Base-by-base conservation (phyloP, 2,113 vertebrate species). In the Psilopsiagon aymara region DNA sequence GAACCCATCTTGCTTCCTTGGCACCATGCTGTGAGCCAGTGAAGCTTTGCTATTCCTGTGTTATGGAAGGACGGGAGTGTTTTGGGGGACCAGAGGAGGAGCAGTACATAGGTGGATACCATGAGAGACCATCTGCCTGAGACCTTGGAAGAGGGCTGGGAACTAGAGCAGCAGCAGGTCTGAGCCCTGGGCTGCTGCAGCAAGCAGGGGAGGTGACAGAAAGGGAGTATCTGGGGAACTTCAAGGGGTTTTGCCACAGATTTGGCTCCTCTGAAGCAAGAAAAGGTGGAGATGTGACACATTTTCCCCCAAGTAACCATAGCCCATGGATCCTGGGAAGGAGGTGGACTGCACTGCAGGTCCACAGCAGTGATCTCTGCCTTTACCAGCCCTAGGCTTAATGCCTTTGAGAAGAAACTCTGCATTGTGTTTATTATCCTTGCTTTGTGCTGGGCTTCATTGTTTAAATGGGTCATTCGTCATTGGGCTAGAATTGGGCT, bases 21-120 rank as follows among this genome's bases (percentile, higher is more conserved):
- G 17, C 6, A 1, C 82, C 0, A 0, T n/a, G 41, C 57, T 46
- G 29, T 5, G 4, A 68, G 46, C 0, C 0, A 1, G 3, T 43
- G 43, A 86, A 82, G 69, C n/a, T 70, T 74, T 88, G 44, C n/a
- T 86, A 63, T 70, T 90, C 11, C 9, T 3, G 5, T 74, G 21
- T 70, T 69, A 73, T 7, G 28, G 41, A 69, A 73, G 19, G 35
- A 84, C 17, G 9, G 25, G 28, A 49, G 23, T 84, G 41, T 46
- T 59, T 86, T 17, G 5, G 21, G 11, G 28, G 23, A 7, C 6
- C 6, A 12, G 4, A 55, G 14, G 17, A 73, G 41, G 13, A 51
- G 47, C 24, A n/a, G 29, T 46, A 35, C 1, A 11, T 16, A 7
- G 6, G 16, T 66, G 33, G 18, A 20, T 90, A 46, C 12, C 17